Base-by-base conservation (phyloP, 2,113 vertebrate species). In the Oriolus oriolus region DNA sequence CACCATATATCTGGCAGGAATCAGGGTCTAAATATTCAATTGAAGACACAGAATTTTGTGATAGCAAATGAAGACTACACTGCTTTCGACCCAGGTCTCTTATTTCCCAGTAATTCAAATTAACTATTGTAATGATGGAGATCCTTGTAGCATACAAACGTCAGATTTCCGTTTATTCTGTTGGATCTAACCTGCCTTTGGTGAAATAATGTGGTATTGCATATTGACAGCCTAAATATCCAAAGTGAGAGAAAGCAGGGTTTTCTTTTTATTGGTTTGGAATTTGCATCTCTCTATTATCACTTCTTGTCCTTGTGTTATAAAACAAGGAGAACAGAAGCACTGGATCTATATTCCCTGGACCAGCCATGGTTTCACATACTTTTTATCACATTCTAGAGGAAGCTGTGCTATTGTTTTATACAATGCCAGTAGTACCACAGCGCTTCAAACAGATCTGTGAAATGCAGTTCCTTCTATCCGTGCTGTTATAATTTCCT, bases 361-460 rank as follows among this genome's bases (percentile, higher is more conserved):
- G 76, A 64, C 39, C 35, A 89, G 85, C 18, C 63, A 42, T 1
- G 2, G 30, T 78, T 93, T 92, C 80, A 78, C 27, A 27, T 24
- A 76, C n/a, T 79, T 93, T 56, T 60, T 68, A 73, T 86, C 75
- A 31, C 1, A 1, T 83, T 93, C 66, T 74, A 88, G 93, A 64
- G 28, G 78, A 94, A 80, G 63, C 59, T 90, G 78, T 87, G 78
- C 70, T 76, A 22, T 89, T 94, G 77, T 95, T 96, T 96, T 87
- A 73, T 79, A 85, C 57, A 83, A 89, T 77, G 27, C 41, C n/a
- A 59, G 27, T 35, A 39, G 45, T 85, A 87, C 41, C 70, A 93
- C 19, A 35, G 57, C 65, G 66, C 42, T 93, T 91, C 45, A 81
- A 87, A 92, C n/a, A 80, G 56, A 21, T 69, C 39, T 89, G 45